Base-by-base conservation (phyloP, 1,140 invertebrate genomes). In the Micrasema longulum region DNA sequence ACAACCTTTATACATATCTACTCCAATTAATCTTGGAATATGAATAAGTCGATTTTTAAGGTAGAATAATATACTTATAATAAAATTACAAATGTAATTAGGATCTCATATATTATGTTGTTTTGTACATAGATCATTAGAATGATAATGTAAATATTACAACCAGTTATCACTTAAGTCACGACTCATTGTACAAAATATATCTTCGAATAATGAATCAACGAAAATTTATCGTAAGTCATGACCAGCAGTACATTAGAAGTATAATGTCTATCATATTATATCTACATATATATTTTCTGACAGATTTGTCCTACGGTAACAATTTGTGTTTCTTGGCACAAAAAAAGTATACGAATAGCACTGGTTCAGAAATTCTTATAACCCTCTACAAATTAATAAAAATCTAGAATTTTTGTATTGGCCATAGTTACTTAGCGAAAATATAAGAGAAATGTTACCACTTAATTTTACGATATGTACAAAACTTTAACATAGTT, bases 1-100 rank as follows among this genome's bases (percentile, higher is more conserved):
- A 57, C 53, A 71, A 62, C 53, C 48, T 69, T 72, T 69, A 75
- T 75, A 72, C 73, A 75, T 75, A 75, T 75, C 73, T 70, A 48
- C 68, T 72, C 69, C 69, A 69, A 74, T 20, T 43, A 43, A 12
- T 41, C 43, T 67, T 52, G 65, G 65, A 67, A 67, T 53, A 38
- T 23, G 18, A 53, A 18, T 67, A 67, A 55, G 65, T 36, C 22
- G 6, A n/a, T n/a, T n/a, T n/a, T n/a, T 55, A 67, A 50, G 43
- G 11, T 48, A 67, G 12, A 16, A 23, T n/a, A n/a, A n/a, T n/a
- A n/a, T n/a, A n/a, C n/a, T n/a, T n/a, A n/a, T n/a, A n/a, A n/a
- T n/a, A n/a, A n/a, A n/a, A n/a, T n/a, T n/a, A n/a, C n/a, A n/a
- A n/a, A n/a, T n/a, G n/a, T n/a, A n/a, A n/a, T n/a, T n/a, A n/a